A percentile compares a stretch with the other conserved stretches of the same genome.
phyloP scores from a whole-genome alignment of 2,113 vertebrate genomes.

The Octodon degus region DNA sequence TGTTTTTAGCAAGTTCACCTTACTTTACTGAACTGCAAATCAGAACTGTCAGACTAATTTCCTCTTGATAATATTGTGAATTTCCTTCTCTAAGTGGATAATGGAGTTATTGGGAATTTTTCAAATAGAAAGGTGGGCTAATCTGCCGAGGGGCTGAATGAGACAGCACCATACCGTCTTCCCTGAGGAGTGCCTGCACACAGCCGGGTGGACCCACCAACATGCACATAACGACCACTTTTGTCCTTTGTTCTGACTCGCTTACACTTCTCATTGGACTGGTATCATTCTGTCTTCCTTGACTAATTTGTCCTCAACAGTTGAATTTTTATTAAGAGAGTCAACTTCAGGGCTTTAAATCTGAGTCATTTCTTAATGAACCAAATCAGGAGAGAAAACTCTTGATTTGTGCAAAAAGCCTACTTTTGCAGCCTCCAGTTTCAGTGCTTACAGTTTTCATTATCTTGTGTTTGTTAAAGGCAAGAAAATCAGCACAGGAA shows the following conservation, averaged over 20 bases:
- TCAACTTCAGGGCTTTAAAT: neutral
- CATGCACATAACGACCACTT: neutral
- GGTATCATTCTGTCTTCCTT: neutral
- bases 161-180: constrained; percentile 40
- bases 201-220: neutral
- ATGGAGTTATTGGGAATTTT: constrained; percentile 80
- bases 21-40: constrained; percentile 79
- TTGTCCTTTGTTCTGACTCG: neutral
- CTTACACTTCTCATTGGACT: neutral
- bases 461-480: neutral
- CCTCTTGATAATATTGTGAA: constrained; percentile 82
- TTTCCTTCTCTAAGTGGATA: constrained; percentile 86
- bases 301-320: neutral
- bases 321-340: neutral
- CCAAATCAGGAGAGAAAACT: neutral
- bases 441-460: neutral
- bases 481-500: constrained; percentile 29
- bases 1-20: constrained; percentile 65
- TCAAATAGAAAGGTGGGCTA: constrained; percentile 74
- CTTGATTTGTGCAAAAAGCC: neutral
- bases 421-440: neutral
- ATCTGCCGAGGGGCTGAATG: constrained; percentile 76
- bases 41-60: constrained; percentile 78
- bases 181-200: neutral
- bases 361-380: neutral